A percentile compares a stretch with the other conserved stretches of the same genome.
These are phyloP conservation scores for Geopemphigus sp. DNA, from an alignment of 1,140 invertebrate species.

Conservation along the genomic window DNA sequence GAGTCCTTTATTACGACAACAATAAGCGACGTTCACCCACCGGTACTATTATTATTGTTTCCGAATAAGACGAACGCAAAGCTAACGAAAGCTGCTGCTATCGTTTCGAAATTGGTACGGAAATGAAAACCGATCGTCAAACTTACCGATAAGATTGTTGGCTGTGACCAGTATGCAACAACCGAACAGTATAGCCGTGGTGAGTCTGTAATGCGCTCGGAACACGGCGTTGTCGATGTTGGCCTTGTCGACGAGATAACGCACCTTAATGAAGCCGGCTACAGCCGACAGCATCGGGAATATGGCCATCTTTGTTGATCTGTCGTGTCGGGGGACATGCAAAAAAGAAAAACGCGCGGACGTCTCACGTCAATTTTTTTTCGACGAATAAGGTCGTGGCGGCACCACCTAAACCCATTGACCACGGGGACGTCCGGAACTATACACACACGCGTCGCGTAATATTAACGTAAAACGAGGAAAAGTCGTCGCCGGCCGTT, in stretches of 20 bases:
- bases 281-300: conserved; percentile 78
- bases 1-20: conserved; percentile 41
- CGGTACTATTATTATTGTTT: background rate
- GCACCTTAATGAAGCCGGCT: conserved; percentile 81
- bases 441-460: too few relatives aligned
- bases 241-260: conserved; percentile 80
- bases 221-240: conserved; percentile 88
- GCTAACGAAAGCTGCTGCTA: too few relatives aligned
- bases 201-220: conserved; percentile 84
- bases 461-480: too few relatives aligned
- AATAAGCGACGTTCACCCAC: conserved; percentile 43
- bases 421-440: background rate
- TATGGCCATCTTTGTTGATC: conserved; percentile 64
- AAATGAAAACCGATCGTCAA: background rate
- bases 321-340: background rate
- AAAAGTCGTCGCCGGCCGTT: too few relatives aligned
- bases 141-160: conserved; percentile 82
- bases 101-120: background rate
- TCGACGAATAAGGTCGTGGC: background rate
- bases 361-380: background rate
- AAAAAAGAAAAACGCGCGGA: background rate
- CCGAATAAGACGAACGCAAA: too few relatives aligned
- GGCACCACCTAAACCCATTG: too few relatives aligned
- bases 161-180: conserved; percentile 85
- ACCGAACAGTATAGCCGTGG: conserved; percentile 80